Percentiles rank a stretch among this genome's conserved stretches.
phyloP scores from a whole-genome alignment of 2,797 vertebrate genomes.

The Sebastes oblongus region DNA sequence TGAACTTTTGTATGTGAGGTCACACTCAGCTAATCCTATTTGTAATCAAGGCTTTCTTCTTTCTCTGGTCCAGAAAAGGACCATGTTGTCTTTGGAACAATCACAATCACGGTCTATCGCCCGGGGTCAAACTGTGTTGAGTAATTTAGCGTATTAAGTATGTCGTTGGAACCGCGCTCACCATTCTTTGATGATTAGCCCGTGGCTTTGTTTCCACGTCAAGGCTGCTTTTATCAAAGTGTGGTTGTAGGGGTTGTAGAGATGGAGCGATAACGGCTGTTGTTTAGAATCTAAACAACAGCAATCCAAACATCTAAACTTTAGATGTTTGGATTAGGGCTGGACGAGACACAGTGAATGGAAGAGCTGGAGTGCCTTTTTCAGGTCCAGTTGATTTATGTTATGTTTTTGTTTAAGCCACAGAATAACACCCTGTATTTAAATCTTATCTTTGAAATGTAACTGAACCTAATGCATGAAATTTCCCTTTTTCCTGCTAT shows the following conservation, averaged over 20 bases:
- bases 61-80: slow-evolving; percentile 42
- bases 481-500: slow-evolving; percentile 23
- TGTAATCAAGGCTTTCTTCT: slow-evolving; percentile 65
- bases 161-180: slow-evolving; percentile 78
- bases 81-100: slow-evolving; percentile 61
- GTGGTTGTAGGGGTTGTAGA: slow-evolving; percentile 43
- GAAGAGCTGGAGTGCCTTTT: slow-evolving; percentile 25
- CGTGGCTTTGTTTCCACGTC: slow-evolving; percentile 80
- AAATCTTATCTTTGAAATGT: slow-evolving; percentile 40
- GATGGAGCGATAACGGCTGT: slow-evolving; percentile 63
- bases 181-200: slow-evolving; percentile 84
- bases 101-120: slow-evolving; percentile 39
- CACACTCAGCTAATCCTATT: slow-evolving; percentile 59
- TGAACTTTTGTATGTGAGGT: slow-evolving; percentile 52
- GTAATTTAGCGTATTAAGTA: slow-evolving; percentile 78
- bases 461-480: slow-evolving; percentile 35
- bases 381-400: slow-evolving; percentile 34
- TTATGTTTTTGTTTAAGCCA: slow-evolving; percentile 27
- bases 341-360: slow-evolving; percentile 31
- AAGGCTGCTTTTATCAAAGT: slow-evolving; percentile 58
- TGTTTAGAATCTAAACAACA: slow-evolving; percentile 23
- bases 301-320: too few species aligned
- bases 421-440: slow-evolving; percentile 8
- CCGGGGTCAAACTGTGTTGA: slow-evolving; percentile 67
- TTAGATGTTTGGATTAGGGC: slow-evolving; percentile 49